Evolutionary conservation across 2,888 invertebrate genomes (phyloP), one percentile per base, ranked within the genome.

Genomic region (Calliphora vomitoria): DNA sequence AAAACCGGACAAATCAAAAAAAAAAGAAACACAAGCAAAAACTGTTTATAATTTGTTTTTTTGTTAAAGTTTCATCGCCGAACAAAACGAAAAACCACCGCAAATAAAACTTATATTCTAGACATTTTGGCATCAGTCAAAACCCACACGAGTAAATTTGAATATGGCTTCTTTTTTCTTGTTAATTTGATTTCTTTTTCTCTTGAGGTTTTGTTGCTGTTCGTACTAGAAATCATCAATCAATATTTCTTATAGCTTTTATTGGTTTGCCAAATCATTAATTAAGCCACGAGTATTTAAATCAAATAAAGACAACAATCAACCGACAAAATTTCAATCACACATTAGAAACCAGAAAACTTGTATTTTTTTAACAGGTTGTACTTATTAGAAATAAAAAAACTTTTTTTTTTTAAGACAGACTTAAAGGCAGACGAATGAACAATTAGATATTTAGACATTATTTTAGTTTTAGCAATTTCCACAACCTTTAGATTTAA

Each of bases 101-200:
- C 58, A 60, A 31, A 66, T 74, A 80, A 74, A 68, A 82, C 13
- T 38, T 74, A 10, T 62, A 74, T 66, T 69, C 64, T 66, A 87
- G 87, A 87, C 87, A 85, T 71, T 85, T 82, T 87, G 87, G 87
- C 87, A 87, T 79, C 85, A 71, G 85, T 44, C 69, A 78, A 60
- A 82, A 71, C 69, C 82, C 64, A 87, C 87, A 62, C 44, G 35
- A 60, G 5, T 55, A 10, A 79, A 80, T 75, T 83, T 75, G 35
- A 78, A 78, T 85, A 76, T 76, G 31, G 4, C 10, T 75, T 75
- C 1, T 60, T 35, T 64, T 64, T 31, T 31, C 8, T 55, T 8
- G 10, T 13, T 53, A 68, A 66, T 55, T 55, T 72, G 13, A 41
- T 47, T 25, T 64, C 11, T 69, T 71, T 41, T 20, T 71, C 47